Percentiles rank a stretch among this genome's conserved stretches.
Conservation (phyloP, 2,888 invertebrate species). For the Eurytoma californica region DNA sequence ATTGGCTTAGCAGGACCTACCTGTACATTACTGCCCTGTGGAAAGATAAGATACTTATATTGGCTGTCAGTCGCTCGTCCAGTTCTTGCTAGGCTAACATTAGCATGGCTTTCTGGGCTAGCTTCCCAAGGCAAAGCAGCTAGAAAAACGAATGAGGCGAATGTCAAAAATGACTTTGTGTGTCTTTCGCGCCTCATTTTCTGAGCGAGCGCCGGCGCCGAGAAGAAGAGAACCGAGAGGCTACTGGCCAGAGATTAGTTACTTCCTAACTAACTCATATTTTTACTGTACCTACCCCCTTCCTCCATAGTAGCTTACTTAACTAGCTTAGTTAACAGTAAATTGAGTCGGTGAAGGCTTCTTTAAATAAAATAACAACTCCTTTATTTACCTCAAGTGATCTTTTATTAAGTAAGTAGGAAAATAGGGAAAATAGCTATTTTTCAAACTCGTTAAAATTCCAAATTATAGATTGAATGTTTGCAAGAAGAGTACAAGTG, state of each 20-base stretch:
- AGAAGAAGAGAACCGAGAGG: too few species aligned
- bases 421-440: background rate
- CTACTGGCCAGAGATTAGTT: too few species aligned
- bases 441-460: conserved; percentile 59
- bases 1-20: too few species aligned
- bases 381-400: too few species aligned
- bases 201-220: background rate
- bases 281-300: too few species aligned
- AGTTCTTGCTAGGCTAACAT: conserved; percentile 37
- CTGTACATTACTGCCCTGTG: conserved; percentile 81
- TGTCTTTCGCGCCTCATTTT: conserved; percentile 42
- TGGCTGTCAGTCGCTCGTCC: conserved; percentile 71
- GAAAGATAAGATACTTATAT: conserved; percentile 78
- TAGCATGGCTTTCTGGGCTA: background rate
- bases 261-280: too few species aligned
- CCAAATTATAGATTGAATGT: conserved; percentile 71
- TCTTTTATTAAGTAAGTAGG: too few species aligned
- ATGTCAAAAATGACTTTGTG: background rate
- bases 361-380: too few species aligned
- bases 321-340: too few species aligned
- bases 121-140: background rate
- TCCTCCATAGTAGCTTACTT: too few species aligned
- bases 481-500: conserved; percentile 75
- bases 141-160: conserved; percentile 23
- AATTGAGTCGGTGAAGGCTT: too few species aligned